Conservation (phyloP, 92 coral and sea anemone genomes). For the Plumapathes pennacea region DNA sequence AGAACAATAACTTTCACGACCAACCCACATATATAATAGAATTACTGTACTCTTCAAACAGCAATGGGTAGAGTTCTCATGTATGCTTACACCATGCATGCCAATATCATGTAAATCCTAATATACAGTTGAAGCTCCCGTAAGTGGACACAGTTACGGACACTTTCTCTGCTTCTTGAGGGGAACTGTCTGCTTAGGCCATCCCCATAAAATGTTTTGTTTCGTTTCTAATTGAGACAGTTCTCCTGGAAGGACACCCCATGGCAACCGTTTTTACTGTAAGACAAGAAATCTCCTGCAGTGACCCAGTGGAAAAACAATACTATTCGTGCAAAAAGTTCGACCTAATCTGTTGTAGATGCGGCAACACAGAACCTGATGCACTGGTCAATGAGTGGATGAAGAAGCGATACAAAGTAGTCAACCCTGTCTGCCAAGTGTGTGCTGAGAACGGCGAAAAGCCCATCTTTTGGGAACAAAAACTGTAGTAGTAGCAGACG, state of each 20-base stretch:
- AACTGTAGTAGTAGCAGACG: conserved; percentile 29
- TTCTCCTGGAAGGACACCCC: conserved; percentile 26
- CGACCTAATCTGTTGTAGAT: conserved; percentile 42
- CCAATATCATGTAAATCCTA: no score
- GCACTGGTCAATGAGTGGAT: conserved; percentile 25
- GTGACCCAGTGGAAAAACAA: conserved; percentile 24
- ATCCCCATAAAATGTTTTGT: no score
- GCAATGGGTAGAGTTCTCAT: no score
- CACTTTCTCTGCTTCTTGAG: no score
- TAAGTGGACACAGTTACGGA: no score
- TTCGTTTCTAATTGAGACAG: no score
- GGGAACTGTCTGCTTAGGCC: no score
- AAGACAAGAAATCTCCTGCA: not conserved
- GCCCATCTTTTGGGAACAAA: conserved; percentile 24
- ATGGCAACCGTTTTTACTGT: conserved; percentile 6
- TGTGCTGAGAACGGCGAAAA: conserved; percentile 21
- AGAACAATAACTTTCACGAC: no score
- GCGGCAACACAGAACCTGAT: conserved; percentile 39
- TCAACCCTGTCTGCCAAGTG: conserved; percentile 27
- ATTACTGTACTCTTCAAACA: no score
- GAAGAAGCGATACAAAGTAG: conserved; percentile 22
- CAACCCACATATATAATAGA: no score
- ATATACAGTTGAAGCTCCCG: no score
- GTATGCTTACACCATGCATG: no score
- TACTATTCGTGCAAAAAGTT: conserved; percentile 41